A percentile compares a stretch with the other conserved stretches of the same genome.
phyloP scores from a whole-genome alignment of 2,113 vertebrate genomes.

The Addax nasomaculatus region DNA sequence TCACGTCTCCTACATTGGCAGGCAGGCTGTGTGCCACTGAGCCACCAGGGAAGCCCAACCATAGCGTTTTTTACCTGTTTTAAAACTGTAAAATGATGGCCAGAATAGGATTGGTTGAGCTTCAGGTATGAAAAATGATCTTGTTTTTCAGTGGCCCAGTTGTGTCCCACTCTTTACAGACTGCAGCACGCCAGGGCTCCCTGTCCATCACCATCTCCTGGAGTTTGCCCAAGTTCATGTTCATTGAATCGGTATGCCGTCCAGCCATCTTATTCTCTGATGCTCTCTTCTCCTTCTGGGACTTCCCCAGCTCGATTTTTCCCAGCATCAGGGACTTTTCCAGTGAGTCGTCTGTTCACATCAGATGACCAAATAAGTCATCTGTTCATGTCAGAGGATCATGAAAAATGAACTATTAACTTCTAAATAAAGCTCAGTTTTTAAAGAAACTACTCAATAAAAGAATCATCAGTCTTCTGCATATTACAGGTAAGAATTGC shows the following conservation, averaged over 20 bases:
- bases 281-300: not conserved
- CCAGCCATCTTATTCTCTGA: not conserved
- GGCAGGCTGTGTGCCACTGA: not conserved
- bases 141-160: not conserved
- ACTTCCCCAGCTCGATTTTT: not conserved
- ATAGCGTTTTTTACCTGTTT: not conserved
- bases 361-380: not conserved
- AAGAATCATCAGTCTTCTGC: not conserved
- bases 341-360: not conserved
- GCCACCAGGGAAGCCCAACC: not conserved
- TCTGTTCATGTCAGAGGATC: not conserved
- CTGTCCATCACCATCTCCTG: not conserved
- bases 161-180: not conserved
- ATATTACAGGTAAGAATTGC: not conserved
- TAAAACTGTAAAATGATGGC: not conserved
- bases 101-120: not conserved
- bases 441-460: not conserved
- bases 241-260: rapidly evolving
- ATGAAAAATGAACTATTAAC: not conserved
- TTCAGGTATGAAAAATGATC: not conserved
- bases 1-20: not conserved
- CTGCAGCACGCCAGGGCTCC: not conserved
- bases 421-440: not conserved
- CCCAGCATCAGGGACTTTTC: not conserved
- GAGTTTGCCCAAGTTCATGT: not conserved